These are phyloP conservation scores for Spilosoma lubricipeda DNA, from an alignment of 2,888 invertebrate species.

Conservation along the genomic window DNA sequence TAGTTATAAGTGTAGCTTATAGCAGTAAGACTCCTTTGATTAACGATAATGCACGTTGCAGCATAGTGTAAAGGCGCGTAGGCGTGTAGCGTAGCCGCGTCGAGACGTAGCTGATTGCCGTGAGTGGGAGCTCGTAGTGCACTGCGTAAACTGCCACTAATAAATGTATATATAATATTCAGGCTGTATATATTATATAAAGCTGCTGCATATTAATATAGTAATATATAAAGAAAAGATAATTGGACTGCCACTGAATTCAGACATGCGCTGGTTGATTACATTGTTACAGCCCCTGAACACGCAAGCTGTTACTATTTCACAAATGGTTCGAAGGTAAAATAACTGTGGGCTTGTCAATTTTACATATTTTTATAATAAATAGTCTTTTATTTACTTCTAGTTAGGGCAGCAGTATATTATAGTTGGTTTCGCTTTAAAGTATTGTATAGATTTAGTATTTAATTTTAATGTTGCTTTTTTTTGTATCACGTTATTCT, in stretches of 20 bases:
- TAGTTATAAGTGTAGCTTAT: no score
- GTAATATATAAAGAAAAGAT: conserved; percentile 17
- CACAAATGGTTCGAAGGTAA: not conserved
- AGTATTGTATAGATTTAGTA: not conserved
- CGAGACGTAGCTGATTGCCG: no score
- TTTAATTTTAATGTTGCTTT: not conserved
- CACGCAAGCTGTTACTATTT: conserved; percentile 18
- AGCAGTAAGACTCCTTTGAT: no score
- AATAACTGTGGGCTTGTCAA: not conserved
- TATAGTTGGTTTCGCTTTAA: not conserved
- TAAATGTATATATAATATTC: not conserved
- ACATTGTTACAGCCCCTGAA: conserved; percentile 10
- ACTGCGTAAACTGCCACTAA: no score
- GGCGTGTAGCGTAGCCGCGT: no score
- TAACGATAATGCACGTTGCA: no score
- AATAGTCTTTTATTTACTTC: not conserved
- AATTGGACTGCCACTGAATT: conserved; percentile 16
- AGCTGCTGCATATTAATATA: not conserved
- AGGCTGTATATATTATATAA: no score
- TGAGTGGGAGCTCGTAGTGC: no score
- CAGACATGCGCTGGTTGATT: conserved; percentile 15
- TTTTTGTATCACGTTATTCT: no score
- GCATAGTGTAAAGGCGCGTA: no score
- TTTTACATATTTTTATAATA: conserved; percentile 2
- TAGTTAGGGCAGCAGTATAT: not conserved